phyloP scores from a whole-genome alignment of 2,113 vertebrate genomes.

The Triplophysa tibetana region DNA sequence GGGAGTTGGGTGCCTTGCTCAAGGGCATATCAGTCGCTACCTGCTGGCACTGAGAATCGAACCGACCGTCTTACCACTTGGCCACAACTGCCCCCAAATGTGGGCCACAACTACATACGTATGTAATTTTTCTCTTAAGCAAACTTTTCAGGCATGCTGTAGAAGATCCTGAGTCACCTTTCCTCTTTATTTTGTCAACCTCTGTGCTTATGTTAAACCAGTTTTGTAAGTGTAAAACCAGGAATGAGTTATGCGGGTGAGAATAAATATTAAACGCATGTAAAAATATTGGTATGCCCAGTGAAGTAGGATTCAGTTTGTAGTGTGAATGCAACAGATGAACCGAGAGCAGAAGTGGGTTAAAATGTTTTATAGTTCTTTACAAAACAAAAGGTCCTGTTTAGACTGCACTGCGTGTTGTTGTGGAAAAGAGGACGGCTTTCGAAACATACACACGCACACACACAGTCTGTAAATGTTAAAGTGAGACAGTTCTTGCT shows the following conservation, averaged over 20 bases:
- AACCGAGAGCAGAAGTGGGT: conserved; percentile 3
- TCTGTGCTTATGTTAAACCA: neutral
- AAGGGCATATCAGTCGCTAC: too few relatives aligned
- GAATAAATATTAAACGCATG: too few relatives aligned
- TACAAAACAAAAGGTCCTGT: conserved; percentile 35
- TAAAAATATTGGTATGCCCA: too few relatives aligned
- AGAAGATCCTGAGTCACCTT: neutral
- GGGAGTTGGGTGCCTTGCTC: too few relatives aligned
- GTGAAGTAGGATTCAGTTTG: neutral
- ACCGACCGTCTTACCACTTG: too few relatives aligned
- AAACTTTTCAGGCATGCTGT: too few relatives aligned
- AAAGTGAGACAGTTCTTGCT: neutral
- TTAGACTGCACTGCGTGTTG: conserved; percentile 46
- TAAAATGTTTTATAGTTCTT: conserved; percentile 48
- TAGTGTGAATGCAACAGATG: neutral
- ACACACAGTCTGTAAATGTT: conserved; percentile 1
- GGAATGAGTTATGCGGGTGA: too few relatives aligned
- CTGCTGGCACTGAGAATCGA: too few relatives aligned
- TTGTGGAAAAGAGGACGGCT: conserved; percentile 17
- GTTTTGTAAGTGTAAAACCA: neutral
- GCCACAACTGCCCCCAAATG: too few relatives aligned
- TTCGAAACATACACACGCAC: too few relatives aligned
- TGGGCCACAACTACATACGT: too few relatives aligned
- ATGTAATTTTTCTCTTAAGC: too few relatives aligned
- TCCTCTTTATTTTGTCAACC: neutral